Percentiles rank a stretch among this genome's conserved stretches.
These are phyloP conservation scores for Petrophora chlorosata DNA, from an alignment of 2,888 invertebrate genomes.

Conservation along the genomic window DNA sequence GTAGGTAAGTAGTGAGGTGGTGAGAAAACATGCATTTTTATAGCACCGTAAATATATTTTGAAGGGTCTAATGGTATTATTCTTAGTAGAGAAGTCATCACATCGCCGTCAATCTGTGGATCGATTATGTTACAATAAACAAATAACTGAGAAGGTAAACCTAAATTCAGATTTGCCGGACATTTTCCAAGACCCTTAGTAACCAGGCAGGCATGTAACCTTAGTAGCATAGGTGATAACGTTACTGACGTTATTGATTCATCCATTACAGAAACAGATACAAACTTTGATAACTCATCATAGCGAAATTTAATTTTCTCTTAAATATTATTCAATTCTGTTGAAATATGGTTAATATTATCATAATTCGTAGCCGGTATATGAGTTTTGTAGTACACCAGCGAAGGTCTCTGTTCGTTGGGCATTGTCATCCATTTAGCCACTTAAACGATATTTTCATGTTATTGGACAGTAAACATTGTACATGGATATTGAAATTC, in stretches of 20 bases:
- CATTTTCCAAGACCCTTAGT: constrained; percentile 24
- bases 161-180: constrained; percentile 17
- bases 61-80: constrained; percentile 31
- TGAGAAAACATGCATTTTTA: constrained; percentile 37
- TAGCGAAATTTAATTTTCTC: constrained; percentile 28
- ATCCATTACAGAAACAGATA: constrained; percentile 10
- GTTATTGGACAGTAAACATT: constrained; percentile 37
- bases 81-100: constrained; percentile 34
- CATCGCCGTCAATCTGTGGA: constrained; percentile 35
- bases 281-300: constrained; percentile 28
- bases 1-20: constrained; percentile 40
- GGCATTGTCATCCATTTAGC: constrained; percentile 23
- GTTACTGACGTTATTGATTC: constrained; percentile 7
- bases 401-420: constrained; percentile 14
- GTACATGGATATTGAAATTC: no score
- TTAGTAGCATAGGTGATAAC: constrained; percentile 20
- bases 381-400: constrained; percentile 29
- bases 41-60: constrained; percentile 33
- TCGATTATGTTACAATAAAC: constrained; percentile 33
- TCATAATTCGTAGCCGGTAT: constrained; percentile 38
- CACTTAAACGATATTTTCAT: constrained; percentile 25
- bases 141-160: constrained; percentile 32
- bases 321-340: constrained; percentile 29
- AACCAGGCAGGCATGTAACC: no score
- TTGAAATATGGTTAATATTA: constrained; percentile 24